Evolutionary conservation across 2,888 invertebrate species (phyloP), one percentile per base, ranked within the genome.

Genomic region (Sepiola atlantica): DNA sequence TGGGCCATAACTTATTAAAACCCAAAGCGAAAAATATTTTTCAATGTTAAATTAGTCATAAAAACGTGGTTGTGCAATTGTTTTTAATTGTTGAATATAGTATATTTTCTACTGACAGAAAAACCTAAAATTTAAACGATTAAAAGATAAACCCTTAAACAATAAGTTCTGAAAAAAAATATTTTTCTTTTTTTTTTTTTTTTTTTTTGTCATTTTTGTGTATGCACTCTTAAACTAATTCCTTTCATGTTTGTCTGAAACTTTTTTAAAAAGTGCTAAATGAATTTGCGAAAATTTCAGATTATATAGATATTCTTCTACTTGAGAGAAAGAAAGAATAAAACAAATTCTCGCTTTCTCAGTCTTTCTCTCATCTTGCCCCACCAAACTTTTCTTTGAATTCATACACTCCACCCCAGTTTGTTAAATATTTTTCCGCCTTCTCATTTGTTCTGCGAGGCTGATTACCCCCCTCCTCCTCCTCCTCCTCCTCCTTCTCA

Each of bases 241-340:
- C 0, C 77, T 77, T 77, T 77, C 77, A 77, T 77, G 77, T 77
- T 77, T 32, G 77, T n/a, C n/a, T 77, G n/a, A n/a, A 77, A 77
- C 77, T 77, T 77, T 55, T 77, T 77, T 77, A 77, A 77, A 77
- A 77, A 77, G 32, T 77, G 77, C 77, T n/a, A 77, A 77, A 77
- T 77, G 77, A 77, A 77, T 77, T 77, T 77, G 77, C n/a, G 77
- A 77, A 77, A 77, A 77, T n/a, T 77, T 77, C 77, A 77, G 77
- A 77, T 77, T 77, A 77, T n/a, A 77, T 77, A 77, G 77, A 77
- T 77, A 77, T 77, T 77, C n/a, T 77, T 77, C 77, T 77, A 77
- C 77, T 77, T 77, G 77, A 45, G 77, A n/a, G 12, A n/a, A n/a
- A 32, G 77, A 77, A n/a, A 77, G 32, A 45, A 8, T 4, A 45